Evolutionary conservation across 53 echinoderm and acorn worm genomes (phyloP), one percentile per base, ranked within the genome.

Genomic region (Stichopus horrens): DNA sequence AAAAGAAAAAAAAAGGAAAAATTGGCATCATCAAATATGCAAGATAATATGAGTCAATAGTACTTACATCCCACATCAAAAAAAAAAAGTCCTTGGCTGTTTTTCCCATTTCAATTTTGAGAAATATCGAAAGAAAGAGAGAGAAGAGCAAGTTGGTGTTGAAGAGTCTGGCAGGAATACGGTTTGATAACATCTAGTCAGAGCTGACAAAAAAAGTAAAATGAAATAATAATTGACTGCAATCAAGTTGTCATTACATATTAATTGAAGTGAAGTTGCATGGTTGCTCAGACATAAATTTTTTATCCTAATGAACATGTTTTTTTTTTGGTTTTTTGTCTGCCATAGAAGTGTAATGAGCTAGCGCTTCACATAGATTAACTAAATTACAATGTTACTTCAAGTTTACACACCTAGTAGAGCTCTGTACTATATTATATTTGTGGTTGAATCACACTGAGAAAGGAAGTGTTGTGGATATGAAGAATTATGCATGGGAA

Each of bases 211-310:
- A 56, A 22, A 57, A 81, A 71, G 58, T 55, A 37, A 37, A 37
- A 37, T 37, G 37, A 37, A 37, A 37, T 57, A 81, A 81, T 81
- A 81, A 81, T 81, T 81, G 57, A 58, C 81, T 58, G 56, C 22
- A 81, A 81, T 81, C 56, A 56, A 81, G 81, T 81, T 81, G 57
- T 81, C 81, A 81, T 81, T 81, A 81, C 58, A 81, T 81, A 81
- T 81, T 81, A 81, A 81, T 81, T 81, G 81, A 57, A 81, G 55
- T 21, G 57, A 81, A 81, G 81, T 81, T 57, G 57, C 10, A 21
- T 81, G 81, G 53, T 55, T 58, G 58, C 81, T 56, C 58, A 58
- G 22, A 81, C 58, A 58, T 81, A 8, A 58, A 58, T 71, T 71
- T 71, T 71, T 71, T 20, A 71, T 71, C 71, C 0, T 5, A 71